These are phyloP conservation scores for Belonocnema kinseyi DNA, from an alignment of 1,140 invertebrate species.

Conservation along the genomic window DNA sequence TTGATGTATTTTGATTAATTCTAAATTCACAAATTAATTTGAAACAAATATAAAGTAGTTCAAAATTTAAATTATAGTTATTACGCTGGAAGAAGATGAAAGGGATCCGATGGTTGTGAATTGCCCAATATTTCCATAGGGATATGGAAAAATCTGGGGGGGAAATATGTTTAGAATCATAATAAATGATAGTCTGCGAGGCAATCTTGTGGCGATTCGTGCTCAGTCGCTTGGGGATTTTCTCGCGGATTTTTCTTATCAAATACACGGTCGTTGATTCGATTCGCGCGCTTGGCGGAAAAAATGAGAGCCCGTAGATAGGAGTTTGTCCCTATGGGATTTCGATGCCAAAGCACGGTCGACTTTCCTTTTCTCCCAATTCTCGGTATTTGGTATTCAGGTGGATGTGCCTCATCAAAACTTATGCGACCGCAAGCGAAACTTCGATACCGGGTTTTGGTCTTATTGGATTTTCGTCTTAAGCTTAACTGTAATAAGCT, in stretches of 20 bases:
- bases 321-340: not conserved
- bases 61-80: too few species aligned
- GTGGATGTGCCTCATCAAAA: conserved; percentile 62
- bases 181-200: not conserved
- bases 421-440: conserved; percentile 57
- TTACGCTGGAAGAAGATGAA: not conserved
- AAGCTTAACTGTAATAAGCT: conserved; percentile 53
- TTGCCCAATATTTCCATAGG: too few species aligned
- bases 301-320: not conserved
- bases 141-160: not conserved
- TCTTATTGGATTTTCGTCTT: conserved; percentile 65
- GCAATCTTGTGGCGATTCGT: not conserved
- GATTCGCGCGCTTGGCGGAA: not conserved
- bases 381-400: conserved; percentile 64
- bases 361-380: conserved; percentile 12
- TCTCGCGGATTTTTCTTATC: conserved; percentile 9
- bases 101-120: not conserved
- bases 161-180: not conserved
- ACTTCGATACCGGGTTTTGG: conserved; percentile 57
- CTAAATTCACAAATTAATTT: too few species aligned
- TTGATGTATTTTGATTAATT: too few species aligned
- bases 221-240: not conserved
- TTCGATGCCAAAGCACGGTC: not conserved
- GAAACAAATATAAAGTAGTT: too few species aligned
- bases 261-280: conserved; percentile 6